Conservation (phyloP, 1,140 invertebrate genomes). For the Drosophila willistoni region DNA sequence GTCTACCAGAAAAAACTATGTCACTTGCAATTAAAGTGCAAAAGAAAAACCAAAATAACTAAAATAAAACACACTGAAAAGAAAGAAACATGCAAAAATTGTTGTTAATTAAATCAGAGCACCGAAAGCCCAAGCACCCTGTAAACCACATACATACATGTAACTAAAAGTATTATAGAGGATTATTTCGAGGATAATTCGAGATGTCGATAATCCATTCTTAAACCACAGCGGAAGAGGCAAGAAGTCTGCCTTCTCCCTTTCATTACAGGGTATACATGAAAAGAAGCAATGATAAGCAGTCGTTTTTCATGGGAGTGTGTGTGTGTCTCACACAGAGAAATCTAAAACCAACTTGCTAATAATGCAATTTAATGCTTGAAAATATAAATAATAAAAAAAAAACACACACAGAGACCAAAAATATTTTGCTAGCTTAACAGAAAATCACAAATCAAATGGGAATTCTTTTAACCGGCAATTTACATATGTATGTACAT, state of each 20-base stretch:
- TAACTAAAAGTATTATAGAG: too few species aligned
- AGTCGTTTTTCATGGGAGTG: neutral
- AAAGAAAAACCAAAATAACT: neutral
- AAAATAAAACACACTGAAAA: neutral
- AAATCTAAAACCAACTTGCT: conserved; percentile 8
- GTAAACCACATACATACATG: too few species aligned
- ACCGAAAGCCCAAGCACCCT: neutral
- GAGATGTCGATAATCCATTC: too few species aligned
- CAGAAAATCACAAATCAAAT: conserved; percentile 6
- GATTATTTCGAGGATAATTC: too few species aligned
- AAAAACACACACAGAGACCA: neutral
- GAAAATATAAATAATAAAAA: neutral
- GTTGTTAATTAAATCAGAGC: neutral
- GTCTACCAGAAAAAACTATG: conserved; percentile 5
- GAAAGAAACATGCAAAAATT: neutral
- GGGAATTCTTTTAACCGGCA: neutral
- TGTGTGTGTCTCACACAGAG: neutral
- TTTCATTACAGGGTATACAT: too few species aligned
- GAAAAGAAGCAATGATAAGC: neutral
- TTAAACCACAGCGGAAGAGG: too few species aligned
- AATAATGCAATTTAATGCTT: conserved; percentile 12
- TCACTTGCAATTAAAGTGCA: conserved; percentile 10
- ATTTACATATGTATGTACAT: neutral
- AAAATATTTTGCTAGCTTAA: conserved; percentile 2
- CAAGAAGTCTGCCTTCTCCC: too few species aligned